Percentiles rank a stretch among this genome's conserved stretches.
phyloP scores from a whole-genome alignment of 2,888 invertebrate species.

The Unio delphinus region DNA sequence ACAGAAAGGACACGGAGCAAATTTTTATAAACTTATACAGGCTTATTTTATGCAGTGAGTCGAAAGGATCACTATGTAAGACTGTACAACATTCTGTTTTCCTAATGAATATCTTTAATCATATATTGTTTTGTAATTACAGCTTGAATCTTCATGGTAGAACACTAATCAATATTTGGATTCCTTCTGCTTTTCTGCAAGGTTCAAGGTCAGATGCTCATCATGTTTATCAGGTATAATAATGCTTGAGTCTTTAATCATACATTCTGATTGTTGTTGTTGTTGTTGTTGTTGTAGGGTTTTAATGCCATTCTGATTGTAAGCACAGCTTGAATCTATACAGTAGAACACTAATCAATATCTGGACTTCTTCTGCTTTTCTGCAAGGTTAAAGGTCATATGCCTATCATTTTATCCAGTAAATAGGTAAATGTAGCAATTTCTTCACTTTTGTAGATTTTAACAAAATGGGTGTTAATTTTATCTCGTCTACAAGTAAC shows the following conservation, averaged over 20 bases:
- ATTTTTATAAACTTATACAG: too few relatives aligned
- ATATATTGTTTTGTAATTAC: conserved; percentile 7
- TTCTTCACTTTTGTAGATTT: too few relatives aligned
- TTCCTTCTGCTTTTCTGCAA: conserved; percentile 88
- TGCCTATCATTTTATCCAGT: conserved; percentile 93
- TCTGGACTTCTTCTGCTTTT: conserved; percentile 91
- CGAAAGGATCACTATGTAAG: too few relatives aligned
- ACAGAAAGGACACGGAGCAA: too few relatives aligned
- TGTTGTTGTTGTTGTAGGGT: too few relatives aligned
- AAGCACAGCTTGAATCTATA: conserved; percentile 37
- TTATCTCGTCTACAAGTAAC: too few relatives aligned
- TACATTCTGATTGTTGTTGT: neutral
- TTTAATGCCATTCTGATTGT: neutral
- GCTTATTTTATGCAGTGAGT: too few relatives aligned
- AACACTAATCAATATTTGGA: conserved; percentile 84
- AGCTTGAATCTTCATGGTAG: conserved; percentile 41
- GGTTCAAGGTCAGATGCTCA: conserved; percentile 82
- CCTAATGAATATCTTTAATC: too few relatives aligned
- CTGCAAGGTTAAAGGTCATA: conserved; percentile 80
- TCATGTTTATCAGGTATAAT: conserved; percentile 90
- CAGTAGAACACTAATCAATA: conserved; percentile 77
- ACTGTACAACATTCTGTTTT: too few relatives aligned
- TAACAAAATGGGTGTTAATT: too few relatives aligned
- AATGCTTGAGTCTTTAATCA: too few relatives aligned
- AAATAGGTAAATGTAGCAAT: conserved; percentile 63